A percentile compares a stretch with the other conserved stretches of the same genome.
Conservation (phyloP, 2,113 vertebrate genomes). For the Gallinago paraguaiae region DNA sequence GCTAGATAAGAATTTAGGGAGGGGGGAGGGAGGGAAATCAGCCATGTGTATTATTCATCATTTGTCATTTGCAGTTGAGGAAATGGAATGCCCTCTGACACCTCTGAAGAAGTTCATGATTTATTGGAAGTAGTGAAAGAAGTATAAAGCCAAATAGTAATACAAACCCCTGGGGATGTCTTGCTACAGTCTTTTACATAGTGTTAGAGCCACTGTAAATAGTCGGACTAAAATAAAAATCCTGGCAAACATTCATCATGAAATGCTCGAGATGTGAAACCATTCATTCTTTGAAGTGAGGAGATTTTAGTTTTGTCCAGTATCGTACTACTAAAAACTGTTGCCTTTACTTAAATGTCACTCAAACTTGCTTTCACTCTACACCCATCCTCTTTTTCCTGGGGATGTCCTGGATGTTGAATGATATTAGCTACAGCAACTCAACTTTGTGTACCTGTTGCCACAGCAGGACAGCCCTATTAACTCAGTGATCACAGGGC, state of each 20-base stretch:
- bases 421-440: not conserved
- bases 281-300: slow-evolving; percentile 60
- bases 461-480: not conserved
- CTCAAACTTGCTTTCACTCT: not conserved
- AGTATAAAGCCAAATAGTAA: slow-evolving; percentile 73
- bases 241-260: slow-evolving; percentile 66
- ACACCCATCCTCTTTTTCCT: not conserved
- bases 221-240: slow-evolving; percentile 69
- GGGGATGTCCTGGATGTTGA: no score
- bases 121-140: slow-evolving; percentile 69
- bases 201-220: slow-evolving; percentile 64
- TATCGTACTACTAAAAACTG: not conserved
- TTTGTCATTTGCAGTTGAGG: slow-evolving; percentile 66
- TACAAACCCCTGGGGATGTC: slow-evolving; percentile 32
- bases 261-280: slow-evolving; percentile 63
- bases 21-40: not conserved
- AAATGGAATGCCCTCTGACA: slow-evolving; percentile 62
- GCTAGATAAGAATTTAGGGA: not conserved
- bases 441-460: not conserved
- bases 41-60: slow-evolving; percentile 56
- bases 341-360: not conserved
- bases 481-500: not conserved
- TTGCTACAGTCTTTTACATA: slow-evolving; percentile 59
- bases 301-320: slow-evolving; percentile 34
- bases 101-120: slow-evolving; percentile 66